Evolutionary conservation across 1,140 invertebrate genomes (phyloP).

Genomic region (Brachionus asplanchnoidis): DNA sequence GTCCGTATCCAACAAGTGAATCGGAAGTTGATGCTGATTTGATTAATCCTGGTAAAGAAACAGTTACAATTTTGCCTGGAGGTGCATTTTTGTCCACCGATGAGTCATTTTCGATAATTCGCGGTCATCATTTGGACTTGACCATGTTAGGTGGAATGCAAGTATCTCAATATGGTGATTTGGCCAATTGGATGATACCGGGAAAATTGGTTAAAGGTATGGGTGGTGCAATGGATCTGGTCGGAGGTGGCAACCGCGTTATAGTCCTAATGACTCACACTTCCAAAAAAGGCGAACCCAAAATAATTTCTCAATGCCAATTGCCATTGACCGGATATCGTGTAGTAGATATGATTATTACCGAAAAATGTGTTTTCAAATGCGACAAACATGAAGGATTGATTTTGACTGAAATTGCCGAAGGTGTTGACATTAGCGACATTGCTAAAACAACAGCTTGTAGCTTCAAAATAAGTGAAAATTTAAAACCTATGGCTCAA

Average conservation of each 20-base stretch:
- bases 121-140: constrained; percentile 43
- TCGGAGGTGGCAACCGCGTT: constrained; percentile 12
- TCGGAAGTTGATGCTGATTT: constrained; percentile 44
- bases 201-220: constrained; percentile 43
- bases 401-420: constrained; percentile 40
- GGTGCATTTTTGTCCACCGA: constrained; percentile 43
- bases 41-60: constrained; percentile 45
- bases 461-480: constrained; percentile 1
- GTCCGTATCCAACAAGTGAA: constrained; percentile 43
- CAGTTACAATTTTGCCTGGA: constrained; percentile 43
- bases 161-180: constrained; percentile 43
- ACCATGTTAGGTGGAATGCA: constrained; percentile 43
- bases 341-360: constrained; percentile 42
- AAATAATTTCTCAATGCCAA: constrained; percentile 42
- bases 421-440: not conserved
- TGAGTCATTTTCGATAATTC: constrained; percentile 45
- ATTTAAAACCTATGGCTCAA: constrained; percentile 35
- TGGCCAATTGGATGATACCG: constrained; percentile 44
- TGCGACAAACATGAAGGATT: constrained; percentile 39
- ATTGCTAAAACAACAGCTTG: constrained; percentile 33
- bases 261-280: constrained; percentile 42
- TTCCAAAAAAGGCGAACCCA: constrained; percentile 41
- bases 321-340: constrained; percentile 43
- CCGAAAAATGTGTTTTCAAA: constrained; percentile 42
- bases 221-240: constrained; percentile 44